Base-by-base conservation (phyloP, 2,797 vertebrate species). In the Pitangus sulphuratus region DNA sequence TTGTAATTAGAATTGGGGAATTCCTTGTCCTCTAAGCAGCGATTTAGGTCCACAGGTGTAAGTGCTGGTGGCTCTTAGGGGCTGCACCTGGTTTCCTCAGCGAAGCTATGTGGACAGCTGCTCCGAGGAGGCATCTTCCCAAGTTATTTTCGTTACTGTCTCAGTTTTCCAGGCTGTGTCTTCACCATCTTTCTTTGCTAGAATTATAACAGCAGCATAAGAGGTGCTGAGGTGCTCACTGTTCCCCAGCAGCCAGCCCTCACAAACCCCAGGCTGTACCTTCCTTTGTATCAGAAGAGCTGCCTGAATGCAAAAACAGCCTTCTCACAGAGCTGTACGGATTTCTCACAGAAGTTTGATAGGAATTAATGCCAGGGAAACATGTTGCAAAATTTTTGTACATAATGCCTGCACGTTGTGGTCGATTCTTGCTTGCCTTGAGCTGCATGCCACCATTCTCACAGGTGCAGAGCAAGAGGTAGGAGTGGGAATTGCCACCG, bases 61-160 rank as follows among this genome's bases (percentile, higher is more conserved):
- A 71, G 26, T 72, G n/a, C 74, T 76, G 70, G 15, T 84, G 76
- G n/a, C 45, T 87, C 25, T 60, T 35, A 15, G 57, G 64, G 78
- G 42, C 48, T 93, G 95, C 75, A 70, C 88, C 75, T 92, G 94
- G 39, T 92, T 92, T 92, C 92, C 76, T 89, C 60, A 47, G 84
- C 24, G n/a, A 68, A 71, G 65, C 72, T 84, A 25, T 91, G 92
- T 30, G 57, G 79, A 61, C 94, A 96, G 93, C 96, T 95, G 95
- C 92, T 87, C 57, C 8, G 22, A 85, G 83, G 85, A 92, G 80
- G 69, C 75, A 68, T 93, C 92, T 87, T 79, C 68, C 1, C 0
- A 82, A 93, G 92, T 84, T 97, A 96, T 94, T 96, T 97, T 82
- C 37, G 90, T 54, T 85, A 17, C 65, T 87, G 78, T 91, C 92